Evolutionary conservation across 2,113 vertebrate species (phyloP).

Genomic region (Dendrocopos noguchii): DNA sequence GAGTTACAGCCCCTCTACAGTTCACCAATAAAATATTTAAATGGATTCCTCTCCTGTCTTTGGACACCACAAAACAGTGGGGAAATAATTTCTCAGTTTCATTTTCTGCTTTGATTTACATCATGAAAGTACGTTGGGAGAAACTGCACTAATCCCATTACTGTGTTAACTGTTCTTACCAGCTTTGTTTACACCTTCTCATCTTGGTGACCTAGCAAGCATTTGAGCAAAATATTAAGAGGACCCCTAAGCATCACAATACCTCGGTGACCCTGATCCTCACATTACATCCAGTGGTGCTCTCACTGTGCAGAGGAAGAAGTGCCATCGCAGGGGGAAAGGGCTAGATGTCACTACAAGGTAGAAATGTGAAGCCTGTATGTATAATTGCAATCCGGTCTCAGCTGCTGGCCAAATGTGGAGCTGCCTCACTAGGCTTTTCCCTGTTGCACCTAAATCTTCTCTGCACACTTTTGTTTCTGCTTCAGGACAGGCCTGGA

Average conservation of each 20-base stretch:
- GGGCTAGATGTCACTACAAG: not conserved
- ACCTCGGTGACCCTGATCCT: not conserved
- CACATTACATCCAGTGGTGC: not conserved
- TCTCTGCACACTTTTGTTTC: not conserved
- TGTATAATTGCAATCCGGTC: not conserved
- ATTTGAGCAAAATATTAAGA: not conserved
- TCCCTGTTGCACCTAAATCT: not conserved
- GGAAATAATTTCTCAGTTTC: not conserved
- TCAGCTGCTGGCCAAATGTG: not conserved
- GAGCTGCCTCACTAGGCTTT: not conserved
- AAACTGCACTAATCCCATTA: not conserved
- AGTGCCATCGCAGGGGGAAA: not conserved
- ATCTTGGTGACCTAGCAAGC: not conserved
- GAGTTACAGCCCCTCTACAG: not conserved
- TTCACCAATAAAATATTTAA: not conserved
- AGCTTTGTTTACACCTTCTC: not conserved
- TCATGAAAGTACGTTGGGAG: not conserved
- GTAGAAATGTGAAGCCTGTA: not conserved
- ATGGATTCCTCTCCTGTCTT: not conserved
- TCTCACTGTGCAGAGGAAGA: not conserved
- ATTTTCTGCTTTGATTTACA: not conserved
- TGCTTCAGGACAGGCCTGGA: not conserved
- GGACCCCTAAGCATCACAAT: not conserved
- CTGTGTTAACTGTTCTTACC: not conserved
- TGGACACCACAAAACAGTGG: not conserved